A percentile compares a stretch with the other conserved stretches of the same genome.
Conservation (phyloP, 2,797 vertebrate species). For the Australoheros facetus region DNA sequence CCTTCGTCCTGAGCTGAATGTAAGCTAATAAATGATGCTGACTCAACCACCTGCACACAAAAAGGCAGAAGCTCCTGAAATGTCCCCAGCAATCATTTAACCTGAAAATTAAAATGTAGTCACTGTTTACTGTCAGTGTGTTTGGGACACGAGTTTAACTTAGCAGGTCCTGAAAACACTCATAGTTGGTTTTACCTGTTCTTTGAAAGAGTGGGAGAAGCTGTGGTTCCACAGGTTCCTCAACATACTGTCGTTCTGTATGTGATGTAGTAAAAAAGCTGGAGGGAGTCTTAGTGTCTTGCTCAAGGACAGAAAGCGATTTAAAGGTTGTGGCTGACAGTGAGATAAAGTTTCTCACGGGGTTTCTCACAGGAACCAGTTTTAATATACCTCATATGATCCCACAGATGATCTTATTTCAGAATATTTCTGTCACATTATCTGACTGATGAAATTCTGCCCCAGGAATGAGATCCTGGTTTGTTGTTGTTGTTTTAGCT, state of each 20-base stretch:
- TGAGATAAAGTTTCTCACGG: not conserved
- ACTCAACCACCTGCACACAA: not conserved
- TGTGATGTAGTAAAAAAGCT: not conserved
- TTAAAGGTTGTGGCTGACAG: not conserved
- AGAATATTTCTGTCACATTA: not conserved
- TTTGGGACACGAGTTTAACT: too few species aligned
- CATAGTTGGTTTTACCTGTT: not conserved
- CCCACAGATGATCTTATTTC: not conserved
- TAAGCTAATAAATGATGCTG: not conserved
- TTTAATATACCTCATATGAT: not conserved
- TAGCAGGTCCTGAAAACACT: not conserved
- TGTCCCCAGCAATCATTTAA: not conserved
- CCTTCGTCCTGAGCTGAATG: not conserved
- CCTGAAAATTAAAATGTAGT: not conserved
- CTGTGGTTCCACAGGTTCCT: not conserved
- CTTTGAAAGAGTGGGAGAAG: not conserved
- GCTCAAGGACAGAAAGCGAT: not conserved
- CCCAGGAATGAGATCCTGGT: not conserved
- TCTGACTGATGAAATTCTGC: not conserved
- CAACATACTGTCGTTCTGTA: not conserved
- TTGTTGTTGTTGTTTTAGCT: not conserved
- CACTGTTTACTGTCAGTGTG: too few species aligned
- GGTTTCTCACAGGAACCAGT: not conserved
- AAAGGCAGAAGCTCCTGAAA: not conserved
- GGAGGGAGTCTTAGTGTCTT: too few species aligned